Evolutionary conservation across 2,113 vertebrate genomes (phyloP).

Genomic region (Opisthocomus hoazin): DNA sequence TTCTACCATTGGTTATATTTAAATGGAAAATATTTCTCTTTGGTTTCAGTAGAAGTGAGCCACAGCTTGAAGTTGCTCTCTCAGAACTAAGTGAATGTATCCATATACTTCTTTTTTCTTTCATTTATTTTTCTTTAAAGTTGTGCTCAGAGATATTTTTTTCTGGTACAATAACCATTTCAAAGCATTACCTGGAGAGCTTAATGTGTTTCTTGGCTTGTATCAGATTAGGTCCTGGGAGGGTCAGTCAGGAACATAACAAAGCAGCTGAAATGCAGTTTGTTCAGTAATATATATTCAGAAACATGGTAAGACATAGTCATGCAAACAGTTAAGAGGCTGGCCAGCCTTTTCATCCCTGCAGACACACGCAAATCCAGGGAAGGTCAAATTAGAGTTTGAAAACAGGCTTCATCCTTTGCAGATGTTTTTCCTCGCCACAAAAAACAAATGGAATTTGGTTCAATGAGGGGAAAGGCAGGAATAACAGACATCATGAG

Average conservation of each 20-base stretch:
- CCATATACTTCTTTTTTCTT: fast-evolving
- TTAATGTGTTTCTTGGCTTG: not conserved
- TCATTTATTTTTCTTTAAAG: not conserved
- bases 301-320: not conserved
- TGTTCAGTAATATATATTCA: not conserved
- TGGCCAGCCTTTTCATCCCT: not conserved
- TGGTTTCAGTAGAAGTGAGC: not conserved
- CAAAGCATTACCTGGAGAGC: not conserved
- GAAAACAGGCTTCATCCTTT: not conserved
- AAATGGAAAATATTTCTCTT: not conserved
- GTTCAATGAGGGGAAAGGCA: not conserved
- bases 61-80: not conserved
- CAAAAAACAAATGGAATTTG: not conserved
- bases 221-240: not conserved
- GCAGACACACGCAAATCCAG: not conserved
- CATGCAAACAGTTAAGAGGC: not conserved
- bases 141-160: not conserved
- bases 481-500: not conserved
- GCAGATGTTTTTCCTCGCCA: not conserved
- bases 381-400: not conserved
- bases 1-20: not conserved
- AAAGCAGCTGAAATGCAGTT: not conserved
- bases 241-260: not conserved
- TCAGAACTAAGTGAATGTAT: not conserved
- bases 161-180: not conserved